phyloP scores from a whole-genome alignment of 2,797 vertebrate genomes.

The Oryzias sinensis region DNA sequence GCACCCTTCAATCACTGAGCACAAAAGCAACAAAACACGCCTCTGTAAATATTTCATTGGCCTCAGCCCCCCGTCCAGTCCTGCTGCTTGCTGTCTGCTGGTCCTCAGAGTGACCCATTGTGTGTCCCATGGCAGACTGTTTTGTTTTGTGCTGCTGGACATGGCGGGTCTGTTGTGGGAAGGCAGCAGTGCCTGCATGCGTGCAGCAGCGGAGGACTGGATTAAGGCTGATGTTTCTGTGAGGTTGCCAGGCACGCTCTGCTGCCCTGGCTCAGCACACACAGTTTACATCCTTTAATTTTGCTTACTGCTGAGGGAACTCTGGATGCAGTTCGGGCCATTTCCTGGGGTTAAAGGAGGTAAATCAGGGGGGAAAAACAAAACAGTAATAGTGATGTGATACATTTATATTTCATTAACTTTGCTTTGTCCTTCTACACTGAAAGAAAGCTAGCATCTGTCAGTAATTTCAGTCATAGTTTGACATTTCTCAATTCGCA shows the following conservation, averaged over 20 bases:
- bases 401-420: conserved; percentile 23
- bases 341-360: conserved; percentile 9
- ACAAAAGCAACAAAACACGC: conserved; percentile 74
- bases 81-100: conserved; percentile 70
- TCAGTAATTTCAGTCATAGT: conserved; percentile 9
- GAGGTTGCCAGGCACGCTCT: conserved; percentile 62
- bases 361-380: no score
- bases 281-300: conserved; percentile 65
- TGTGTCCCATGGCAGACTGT: conserved; percentile 50
- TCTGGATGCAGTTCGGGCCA: conserved; percentile 30
- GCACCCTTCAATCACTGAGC: conserved; percentile 61
- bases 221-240: conserved; percentile 62
- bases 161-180: conserved; percentile 60
- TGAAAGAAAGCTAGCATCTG: conserved; percentile 1
- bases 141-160: conserved; percentile 61
- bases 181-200: conserved; percentile 65
- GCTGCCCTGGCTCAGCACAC: conserved; percentile 47
- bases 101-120: conserved; percentile 64
- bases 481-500: conserved; percentile 34
- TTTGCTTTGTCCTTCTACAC: conserved; percentile 4
- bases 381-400: conserved; percentile 5
- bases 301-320: conserved; percentile 32
- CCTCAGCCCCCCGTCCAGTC: conserved; percentile 60
- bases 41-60: conserved; percentile 78
- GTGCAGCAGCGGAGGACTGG: conserved; percentile 54